phyloP scores from a whole-genome alignment of 2,888 invertebrate species.

The Lamproptera curius region DNA sequence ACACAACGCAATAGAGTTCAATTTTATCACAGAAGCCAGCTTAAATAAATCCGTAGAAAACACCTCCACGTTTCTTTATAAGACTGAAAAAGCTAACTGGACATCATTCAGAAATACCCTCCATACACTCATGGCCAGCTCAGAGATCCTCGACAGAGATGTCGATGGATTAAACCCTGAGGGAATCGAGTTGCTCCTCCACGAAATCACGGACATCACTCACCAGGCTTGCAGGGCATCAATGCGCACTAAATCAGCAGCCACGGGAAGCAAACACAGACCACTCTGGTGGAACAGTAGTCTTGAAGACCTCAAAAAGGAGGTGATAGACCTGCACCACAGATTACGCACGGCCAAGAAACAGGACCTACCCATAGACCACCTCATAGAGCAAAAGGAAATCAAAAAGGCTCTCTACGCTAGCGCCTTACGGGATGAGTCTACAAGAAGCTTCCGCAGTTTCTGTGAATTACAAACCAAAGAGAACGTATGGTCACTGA shows the following conservation, averaged over 20 bases:
- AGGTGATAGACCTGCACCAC: not conserved
- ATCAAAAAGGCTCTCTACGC: constrained; percentile 1
- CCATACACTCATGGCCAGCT: not conserved
- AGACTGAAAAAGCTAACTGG: not conserved
- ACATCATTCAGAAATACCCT: not conserved
- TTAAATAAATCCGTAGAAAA: not conserved
- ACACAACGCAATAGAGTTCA: constrained; percentile 23
- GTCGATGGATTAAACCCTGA: not conserved
- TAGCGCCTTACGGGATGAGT: not conserved
- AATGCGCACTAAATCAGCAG: too few relatives aligned
- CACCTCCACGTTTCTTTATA: not conserved
- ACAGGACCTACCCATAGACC: not conserved
- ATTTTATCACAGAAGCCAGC: not conserved
- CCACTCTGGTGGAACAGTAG: not conserved
- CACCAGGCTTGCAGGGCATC: not conserved
- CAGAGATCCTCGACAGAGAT: too few relatives aligned
- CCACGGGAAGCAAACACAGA: not conserved
- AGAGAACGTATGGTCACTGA: constrained; percentile 25
- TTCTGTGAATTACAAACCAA: too few relatives aligned
- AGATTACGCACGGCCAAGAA: not conserved
- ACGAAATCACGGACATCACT: not conserved
- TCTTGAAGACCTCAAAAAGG: not conserved
- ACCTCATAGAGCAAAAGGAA: not conserved
- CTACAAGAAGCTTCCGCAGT: too few relatives aligned
- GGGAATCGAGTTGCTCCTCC: not conserved